Conservation (phyloP, 2,888 invertebrate genomes). For the Eilema griseolum region DNA sequence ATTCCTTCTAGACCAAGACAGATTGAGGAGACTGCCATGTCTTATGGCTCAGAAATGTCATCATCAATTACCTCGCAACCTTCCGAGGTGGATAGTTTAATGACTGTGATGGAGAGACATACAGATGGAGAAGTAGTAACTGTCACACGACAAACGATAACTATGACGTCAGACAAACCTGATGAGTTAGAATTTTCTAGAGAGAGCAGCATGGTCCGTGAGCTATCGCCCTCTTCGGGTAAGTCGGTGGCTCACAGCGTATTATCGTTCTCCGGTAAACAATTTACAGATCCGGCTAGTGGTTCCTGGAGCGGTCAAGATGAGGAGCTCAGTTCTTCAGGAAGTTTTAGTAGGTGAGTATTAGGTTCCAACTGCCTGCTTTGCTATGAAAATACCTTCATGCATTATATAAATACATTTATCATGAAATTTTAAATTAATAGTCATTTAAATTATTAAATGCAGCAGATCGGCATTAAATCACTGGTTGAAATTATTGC, state of each 20-base stretch:
- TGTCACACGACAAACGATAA: conserved; percentile 72
- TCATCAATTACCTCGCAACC: conserved; percentile 84
- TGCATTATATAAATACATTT: not conserved
- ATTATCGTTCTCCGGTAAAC: conserved; percentile 82
- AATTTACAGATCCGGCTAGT: conserved; percentile 86
- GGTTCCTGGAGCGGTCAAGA: conserved; percentile 86
- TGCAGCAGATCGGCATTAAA: no score
- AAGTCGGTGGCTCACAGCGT: conserved; percentile 83
- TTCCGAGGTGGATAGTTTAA: conserved; percentile 82
- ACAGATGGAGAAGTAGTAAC: conserved; percentile 82
- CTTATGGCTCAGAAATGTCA: conserved; percentile 84
- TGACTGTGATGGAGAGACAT: conserved; percentile 80
- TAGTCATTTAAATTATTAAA: not conserved
- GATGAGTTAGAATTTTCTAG: conserved; percentile 80
- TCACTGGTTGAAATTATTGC: no score
- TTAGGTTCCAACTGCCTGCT: not conserved
- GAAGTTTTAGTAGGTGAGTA: conserved; percentile 82
- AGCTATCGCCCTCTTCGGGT: conserved; percentile 84
- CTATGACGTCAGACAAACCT: conserved; percentile 73
- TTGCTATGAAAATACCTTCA: not conserved
- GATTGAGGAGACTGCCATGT: conserved; percentile 76
- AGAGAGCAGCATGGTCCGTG: conserved; percentile 78
- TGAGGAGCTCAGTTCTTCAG: conserved; percentile 84
- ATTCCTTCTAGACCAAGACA: conserved; percentile 74
- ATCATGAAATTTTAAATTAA: not conserved